Conservation (phyloP, 2,113 vertebrate species). For the Daboia siamensis region DNA sequence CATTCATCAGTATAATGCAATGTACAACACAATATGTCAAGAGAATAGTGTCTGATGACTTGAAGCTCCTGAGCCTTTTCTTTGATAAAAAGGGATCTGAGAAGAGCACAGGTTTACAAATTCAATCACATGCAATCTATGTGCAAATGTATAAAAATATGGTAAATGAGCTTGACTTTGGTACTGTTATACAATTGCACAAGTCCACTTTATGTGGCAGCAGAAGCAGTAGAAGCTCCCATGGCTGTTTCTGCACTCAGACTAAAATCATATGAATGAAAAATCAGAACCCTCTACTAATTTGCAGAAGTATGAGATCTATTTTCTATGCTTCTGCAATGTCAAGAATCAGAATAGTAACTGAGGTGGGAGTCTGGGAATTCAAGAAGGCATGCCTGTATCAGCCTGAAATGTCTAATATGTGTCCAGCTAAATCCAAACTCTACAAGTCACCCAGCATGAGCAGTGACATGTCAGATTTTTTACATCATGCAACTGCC, state of each 20-base stretch:
- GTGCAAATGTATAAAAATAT: neutral
- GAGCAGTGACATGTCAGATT: neutral
- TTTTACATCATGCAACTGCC: neutral
- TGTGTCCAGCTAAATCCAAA: neutral
- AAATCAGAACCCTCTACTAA: neutral
- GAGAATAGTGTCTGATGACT: neutral
- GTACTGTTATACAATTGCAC: neutral
- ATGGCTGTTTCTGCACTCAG: neutral
- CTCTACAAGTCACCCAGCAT: neutral
- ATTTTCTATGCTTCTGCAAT: neutral
- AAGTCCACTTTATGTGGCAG: neutral
- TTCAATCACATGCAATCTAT: neutral
- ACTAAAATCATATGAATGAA: neutral
- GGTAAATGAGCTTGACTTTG: neutral
- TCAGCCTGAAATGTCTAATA: neutral
- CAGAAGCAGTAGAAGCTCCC: neutral
- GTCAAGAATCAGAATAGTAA: neutral
- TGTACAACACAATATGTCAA: too few species aligned
- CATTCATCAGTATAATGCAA: too few species aligned
- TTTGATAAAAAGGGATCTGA: neutral
- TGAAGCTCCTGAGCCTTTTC: neutral
- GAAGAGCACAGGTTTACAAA: neutral
- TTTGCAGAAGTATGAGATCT: neutral
- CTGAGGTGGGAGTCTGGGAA: neutral
- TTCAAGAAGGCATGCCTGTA: neutral